Evolutionary conservation across 2,113 vertebrate genomes (phyloP).

Genomic region (Anoplopoma fimbria): DNA sequence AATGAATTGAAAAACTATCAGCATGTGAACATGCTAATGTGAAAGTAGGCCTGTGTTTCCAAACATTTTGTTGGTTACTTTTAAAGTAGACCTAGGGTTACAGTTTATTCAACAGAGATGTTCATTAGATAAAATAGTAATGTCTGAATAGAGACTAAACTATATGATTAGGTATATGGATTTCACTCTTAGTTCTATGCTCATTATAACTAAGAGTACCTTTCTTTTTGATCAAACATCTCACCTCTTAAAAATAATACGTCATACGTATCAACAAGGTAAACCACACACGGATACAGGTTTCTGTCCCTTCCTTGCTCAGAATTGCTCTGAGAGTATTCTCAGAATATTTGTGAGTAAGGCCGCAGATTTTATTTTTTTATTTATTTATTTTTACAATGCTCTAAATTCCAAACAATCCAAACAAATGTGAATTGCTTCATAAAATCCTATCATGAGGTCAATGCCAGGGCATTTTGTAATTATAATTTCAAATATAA

Average conservation of each 20-base stretch:
- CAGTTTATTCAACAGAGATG: not conserved
- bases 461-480: not conserved
- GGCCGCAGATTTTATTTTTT: no score
- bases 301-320: no score
- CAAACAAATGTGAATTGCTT: not conserved
- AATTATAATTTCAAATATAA: not conserved
- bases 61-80: not conserved
- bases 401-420: not conserved
- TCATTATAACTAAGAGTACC: not conserved
- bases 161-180: not conserved
- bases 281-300: no score
- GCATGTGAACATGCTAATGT: not conserved
- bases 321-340: no score
- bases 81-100: not conserved
- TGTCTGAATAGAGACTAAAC: not conserved
- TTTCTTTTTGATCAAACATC: not conserved
- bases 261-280: no score
- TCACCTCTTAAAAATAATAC: not conserved
- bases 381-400: no score
- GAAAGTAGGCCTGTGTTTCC: not conserved
- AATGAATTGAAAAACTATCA: not conserved
- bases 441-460: not conserved
- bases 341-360: no score
- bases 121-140: not conserved
- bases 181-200: not conserved